A percentile compares a stretch with the other conserved stretches of the same genome.
phyloP scores from a whole-genome alignment of 2,888 invertebrate species.

The Papilio elwesi region DNA sequence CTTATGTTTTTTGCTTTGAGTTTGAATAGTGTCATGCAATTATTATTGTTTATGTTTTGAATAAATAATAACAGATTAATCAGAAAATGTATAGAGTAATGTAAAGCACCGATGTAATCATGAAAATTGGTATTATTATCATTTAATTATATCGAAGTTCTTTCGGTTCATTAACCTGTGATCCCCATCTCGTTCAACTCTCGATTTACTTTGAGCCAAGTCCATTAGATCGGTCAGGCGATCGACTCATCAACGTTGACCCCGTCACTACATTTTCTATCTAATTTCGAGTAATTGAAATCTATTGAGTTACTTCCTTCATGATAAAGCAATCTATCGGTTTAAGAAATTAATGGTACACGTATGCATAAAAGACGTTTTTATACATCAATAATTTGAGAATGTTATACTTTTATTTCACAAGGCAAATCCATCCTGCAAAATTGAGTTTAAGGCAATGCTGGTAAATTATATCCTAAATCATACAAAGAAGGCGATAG shows the following conservation, averaged over 20 bases:
- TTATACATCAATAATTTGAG: no score
- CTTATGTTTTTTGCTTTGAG: no score
- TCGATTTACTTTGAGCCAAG: constrained; percentile 22
- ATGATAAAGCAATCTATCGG: not conserved
- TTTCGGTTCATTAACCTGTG: constrained; percentile 34
- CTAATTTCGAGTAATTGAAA: constrained; percentile 29
- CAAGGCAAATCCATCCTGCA: no score
- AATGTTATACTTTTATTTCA: no score
- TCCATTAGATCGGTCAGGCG: constrained; percentile 36
- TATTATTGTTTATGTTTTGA: not conserved
- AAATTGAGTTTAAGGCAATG: no score
- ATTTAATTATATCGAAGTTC: constrained; percentile 36
- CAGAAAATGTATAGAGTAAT: not conserved
- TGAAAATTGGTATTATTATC: constrained; percentile 30
- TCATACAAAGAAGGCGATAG: no score
- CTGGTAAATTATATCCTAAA: no score
- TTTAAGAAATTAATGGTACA: no score
- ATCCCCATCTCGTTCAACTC: constrained; percentile 35
- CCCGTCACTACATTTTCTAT: constrained; percentile 31
- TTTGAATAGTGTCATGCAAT: no score
- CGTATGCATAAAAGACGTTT: no score
- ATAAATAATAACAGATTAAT: no score
- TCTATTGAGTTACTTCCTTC: constrained; percentile 10
- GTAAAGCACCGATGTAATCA: constrained; percentile 27
- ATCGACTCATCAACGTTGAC: constrained; percentile 37